These are phyloP conservation scores for Agrotis clavis DNA, from an alignment of 2,888 invertebrate species.

Conservation along the genomic window DNA sequence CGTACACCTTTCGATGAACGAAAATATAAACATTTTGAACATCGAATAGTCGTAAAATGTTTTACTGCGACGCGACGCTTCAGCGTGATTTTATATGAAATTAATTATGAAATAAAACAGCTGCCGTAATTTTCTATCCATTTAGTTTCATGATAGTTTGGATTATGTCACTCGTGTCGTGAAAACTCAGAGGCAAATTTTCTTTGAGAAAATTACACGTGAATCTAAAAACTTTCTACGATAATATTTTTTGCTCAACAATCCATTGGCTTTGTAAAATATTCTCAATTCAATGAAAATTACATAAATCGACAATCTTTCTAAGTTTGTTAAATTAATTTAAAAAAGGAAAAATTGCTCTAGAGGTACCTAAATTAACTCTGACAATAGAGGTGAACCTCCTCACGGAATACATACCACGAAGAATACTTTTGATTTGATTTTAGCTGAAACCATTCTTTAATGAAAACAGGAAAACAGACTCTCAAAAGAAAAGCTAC, in stretches of 20 bases:
- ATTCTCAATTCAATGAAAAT: too few species aligned
- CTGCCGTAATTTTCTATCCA: slow-evolving; percentile 16
- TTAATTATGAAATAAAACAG: slow-evolving; percentile 44
- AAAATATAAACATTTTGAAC: slow-evolving; percentile 56
- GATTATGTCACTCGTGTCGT: slow-evolving; percentile 38
- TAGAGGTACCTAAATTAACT: too few species aligned
- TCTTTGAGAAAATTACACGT: neutral
- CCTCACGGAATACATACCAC: too few species aligned
- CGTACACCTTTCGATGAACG: slow-evolving; percentile 21
- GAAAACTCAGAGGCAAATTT: neutral
- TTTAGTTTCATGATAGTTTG: slow-evolving; percentile 1
- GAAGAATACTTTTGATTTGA: too few species aligned
- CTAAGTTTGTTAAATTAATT: too few species aligned
- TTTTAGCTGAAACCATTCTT: neutral
- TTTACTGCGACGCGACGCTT: slow-evolving; percentile 42
- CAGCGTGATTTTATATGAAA: slow-evolving; percentile 36
- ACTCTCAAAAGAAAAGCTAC: neutral
- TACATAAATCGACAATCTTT: too few species aligned
- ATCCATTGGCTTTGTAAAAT: too few species aligned
- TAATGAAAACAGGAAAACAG: slow-evolving; percentile 2
- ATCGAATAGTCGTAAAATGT: slow-evolving; percentile 58
- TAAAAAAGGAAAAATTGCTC: too few species aligned
- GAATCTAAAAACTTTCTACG: neutral
- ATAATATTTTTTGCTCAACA: neutral
- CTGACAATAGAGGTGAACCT: too few species aligned